These are phyloP conservation scores for Spisula subtruncata DNA, from an alignment of 2,888 invertebrate genomes.

Conservation along the genomic window DNA sequence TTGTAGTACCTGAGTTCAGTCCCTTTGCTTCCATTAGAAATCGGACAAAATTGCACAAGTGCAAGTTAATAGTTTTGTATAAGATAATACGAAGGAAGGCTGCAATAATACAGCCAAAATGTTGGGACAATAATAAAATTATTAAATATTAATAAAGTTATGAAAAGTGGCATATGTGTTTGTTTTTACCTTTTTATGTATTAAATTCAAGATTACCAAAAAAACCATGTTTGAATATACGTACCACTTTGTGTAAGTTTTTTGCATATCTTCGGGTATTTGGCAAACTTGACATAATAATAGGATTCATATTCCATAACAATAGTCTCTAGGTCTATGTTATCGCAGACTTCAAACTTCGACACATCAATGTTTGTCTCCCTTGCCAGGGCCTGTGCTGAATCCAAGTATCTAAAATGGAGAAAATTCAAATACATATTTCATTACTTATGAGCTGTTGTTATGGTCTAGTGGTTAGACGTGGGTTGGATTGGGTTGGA, in stretches of 20 bases:
- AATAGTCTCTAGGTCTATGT: conserved; percentile 95
- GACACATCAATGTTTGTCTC: conserved; percentile 92
- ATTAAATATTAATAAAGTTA: no score
- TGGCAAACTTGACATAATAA: conserved; percentile 94
- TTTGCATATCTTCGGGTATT: conserved; percentile 94
- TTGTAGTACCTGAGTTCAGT: background rate
- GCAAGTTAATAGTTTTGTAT: no score
- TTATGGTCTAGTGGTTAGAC: no score
- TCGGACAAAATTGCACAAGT: no score
- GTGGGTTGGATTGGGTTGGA: no score
- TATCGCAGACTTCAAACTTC: conserved; percentile 93
- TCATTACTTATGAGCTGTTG: no score
- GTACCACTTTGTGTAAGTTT: conserved; percentile 86
- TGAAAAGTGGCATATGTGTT: no score
- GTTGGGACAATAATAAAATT: no score
- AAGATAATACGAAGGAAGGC: no score
- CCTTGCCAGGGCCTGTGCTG: conserved; percentile 91
- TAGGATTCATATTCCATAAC: conserved; percentile 96
- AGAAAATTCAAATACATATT: background rate
- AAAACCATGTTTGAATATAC: conserved; percentile 41
- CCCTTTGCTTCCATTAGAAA: background rate
- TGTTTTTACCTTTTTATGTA: no score
- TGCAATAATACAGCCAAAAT: no score
- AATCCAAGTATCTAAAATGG: conserved; percentile 89
- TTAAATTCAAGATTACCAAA: no score